Evolutionary conservation across 2,888 invertebrate species (phyloP).

Genomic region (Dryocosmus kuriphilus): DNA sequence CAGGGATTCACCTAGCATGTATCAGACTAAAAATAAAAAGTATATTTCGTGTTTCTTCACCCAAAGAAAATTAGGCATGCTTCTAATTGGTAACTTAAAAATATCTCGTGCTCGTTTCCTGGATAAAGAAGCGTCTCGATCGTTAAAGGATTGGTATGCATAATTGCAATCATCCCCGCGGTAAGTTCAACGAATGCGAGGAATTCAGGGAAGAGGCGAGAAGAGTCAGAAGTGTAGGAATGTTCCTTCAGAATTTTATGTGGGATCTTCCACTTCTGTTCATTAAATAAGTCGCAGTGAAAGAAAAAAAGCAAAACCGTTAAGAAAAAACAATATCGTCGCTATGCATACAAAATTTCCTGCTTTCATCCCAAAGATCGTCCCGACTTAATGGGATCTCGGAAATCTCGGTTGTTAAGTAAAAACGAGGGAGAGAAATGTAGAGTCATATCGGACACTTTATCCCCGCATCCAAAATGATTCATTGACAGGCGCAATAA

Average conservation of each 20-base stretch:
- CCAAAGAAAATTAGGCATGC: not conserved
- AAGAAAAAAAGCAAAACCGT: not conserved
- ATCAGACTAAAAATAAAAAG: not conserved
- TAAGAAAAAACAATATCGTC: not conserved
- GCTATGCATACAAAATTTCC: not conserved
- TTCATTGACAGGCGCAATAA: conserved; percentile 70
- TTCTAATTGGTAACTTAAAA: not conserved
- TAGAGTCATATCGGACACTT: conserved; percentile 42
- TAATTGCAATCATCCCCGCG: not conserved
- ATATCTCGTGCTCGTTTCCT: not conserved
- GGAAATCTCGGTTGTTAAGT: not conserved
- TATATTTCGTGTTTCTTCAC: not conserved
- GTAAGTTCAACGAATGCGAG: not conserved
- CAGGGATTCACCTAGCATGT: not conserved
- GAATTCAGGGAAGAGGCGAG: not conserved
- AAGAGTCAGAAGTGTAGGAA: not conserved
- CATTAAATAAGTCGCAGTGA: not conserved
- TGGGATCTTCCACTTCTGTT: not conserved
- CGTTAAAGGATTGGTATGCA: not conserved
- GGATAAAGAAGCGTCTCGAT: not conserved
- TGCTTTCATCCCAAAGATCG: not conserved
- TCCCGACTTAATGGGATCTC: not conserved
- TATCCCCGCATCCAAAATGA: conserved; percentile 52
- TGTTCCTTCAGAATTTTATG: not conserved
- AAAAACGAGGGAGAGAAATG: not conserved